Conservation (phyloP, 2,797 vertebrate genomes). For the Corythornis leucogaster region DNA sequence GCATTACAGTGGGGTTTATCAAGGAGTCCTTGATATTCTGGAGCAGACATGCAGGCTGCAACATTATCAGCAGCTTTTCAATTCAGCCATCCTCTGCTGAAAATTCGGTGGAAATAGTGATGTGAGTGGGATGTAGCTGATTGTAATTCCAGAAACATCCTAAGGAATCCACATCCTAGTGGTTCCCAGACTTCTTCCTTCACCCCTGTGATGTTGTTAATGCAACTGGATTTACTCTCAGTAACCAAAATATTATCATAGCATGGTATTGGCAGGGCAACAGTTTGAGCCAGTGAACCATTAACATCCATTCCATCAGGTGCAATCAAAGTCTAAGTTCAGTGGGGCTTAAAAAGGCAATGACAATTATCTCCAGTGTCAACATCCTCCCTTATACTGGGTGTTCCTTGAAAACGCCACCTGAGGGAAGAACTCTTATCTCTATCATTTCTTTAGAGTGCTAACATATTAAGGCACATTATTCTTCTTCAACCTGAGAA, state of each 20-base stretch:
- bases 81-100: neutral
- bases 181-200: neutral
- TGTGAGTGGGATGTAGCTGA: neutral
- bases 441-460: neutral
- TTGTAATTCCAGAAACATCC: neutral
- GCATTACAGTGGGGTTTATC: slow-evolving; percentile 65
- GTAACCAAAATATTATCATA: neutral
- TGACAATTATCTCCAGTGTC: neutral
- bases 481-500: neutral
- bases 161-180: neutral
- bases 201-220: neutral
- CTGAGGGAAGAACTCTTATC: neutral
- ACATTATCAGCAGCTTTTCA: slow-evolving; percentile 23
- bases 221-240: neutral
- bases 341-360: neutral
- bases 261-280: neutral
- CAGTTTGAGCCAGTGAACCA: neutral
- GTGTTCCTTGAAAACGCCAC: neutral
- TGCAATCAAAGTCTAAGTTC: slow-evolving; percentile 17
- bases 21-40: slow-evolving; percentile 66
- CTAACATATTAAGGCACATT: neutral
- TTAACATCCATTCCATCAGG: neutral
- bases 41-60: neutral
- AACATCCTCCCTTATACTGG: neutral
- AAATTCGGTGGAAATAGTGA: neutral